Evolutionary conservation across 2,113 vertebrate species (phyloP).

Genomic region (Anseranas semipalmata): DNA sequence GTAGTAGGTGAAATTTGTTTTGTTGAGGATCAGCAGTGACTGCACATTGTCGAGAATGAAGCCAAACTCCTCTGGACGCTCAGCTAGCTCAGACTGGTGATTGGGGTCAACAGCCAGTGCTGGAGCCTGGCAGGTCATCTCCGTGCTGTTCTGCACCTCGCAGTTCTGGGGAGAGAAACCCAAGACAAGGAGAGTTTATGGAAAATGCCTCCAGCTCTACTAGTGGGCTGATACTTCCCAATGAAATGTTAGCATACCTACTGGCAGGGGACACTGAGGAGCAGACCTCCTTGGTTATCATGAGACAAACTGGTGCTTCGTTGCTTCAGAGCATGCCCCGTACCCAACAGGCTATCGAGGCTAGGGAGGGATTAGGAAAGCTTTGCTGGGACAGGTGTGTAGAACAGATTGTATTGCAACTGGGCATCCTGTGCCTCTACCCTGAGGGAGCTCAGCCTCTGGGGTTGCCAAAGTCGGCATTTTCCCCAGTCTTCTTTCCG

Average conservation of each 20-base stretch:
- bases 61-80: conserved; percentile 93
- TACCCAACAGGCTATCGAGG: fast-evolving
- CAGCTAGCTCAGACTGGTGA: conserved; percentile 83
- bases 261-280: not conserved
- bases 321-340: not conserved
- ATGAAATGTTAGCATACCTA: not conserved
- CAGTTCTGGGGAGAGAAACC: conserved; percentile 77
- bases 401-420: not conserved
- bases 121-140: conserved; percentile 95
- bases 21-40: conserved; percentile 90
- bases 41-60: conserved; percentile 95
- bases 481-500: not conserved
- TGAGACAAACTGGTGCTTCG: not conserved
- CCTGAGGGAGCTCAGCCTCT: not conserved
- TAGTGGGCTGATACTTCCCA: not conserved
- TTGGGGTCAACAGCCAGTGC: conserved; percentile 84
- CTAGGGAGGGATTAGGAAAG: not conserved
- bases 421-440: not conserved
- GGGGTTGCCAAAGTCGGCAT: not conserved
- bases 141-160: conserved; percentile 86
- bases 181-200: not conserved
- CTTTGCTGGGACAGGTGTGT: not conserved
- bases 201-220: not conserved
- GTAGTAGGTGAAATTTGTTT: conserved; percentile 94
- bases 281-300: not conserved